phyloP scores from a whole-genome alignment of 2,888 invertebrate species.

The Opisthograptis luteolata region DNA sequence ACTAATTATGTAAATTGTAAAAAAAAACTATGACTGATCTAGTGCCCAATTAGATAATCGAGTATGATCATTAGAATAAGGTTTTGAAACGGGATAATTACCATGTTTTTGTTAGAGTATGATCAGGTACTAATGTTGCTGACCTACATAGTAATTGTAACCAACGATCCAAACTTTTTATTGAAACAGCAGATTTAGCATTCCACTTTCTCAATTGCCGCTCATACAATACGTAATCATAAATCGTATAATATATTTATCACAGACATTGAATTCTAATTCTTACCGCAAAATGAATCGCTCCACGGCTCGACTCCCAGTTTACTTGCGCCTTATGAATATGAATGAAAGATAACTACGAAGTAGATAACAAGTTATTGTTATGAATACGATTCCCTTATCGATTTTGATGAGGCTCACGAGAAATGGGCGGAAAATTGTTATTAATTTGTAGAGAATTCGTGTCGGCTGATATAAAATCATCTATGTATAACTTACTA shows the following conservation, averaged over 20 bases:
- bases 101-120: too few relatives aligned
- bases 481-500: not conserved
- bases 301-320: conserved; percentile 20
- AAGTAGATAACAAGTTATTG: conserved; percentile 70
- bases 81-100: too few relatives aligned
- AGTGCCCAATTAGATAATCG: too few relatives aligned
- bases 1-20: too few relatives aligned
- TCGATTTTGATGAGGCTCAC: conserved; percentile 33
- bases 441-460: conserved; percentile 11
- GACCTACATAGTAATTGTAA: too few relatives aligned
- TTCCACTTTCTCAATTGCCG: too few relatives aligned
- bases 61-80: too few relatives aligned
- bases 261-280: conserved; percentile 50
- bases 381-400: conserved; percentile 48
- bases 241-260: conserved; percentile 40
- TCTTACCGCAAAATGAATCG: conserved; percentile 44
- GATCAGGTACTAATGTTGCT: too few relatives aligned
- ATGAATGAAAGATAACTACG: conserved; percentile 69
- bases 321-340: conserved; percentile 60
- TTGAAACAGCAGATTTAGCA: too few relatives aligned
- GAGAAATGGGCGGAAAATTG: conserved; percentile 11
- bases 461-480: too few relatives aligned
- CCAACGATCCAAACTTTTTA: too few relatives aligned
- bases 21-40: too few relatives aligned
- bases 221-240: conserved; percentile 21